phyloP scores from a whole-genome alignment of 2,113 vertebrate genomes.

The Garra rufa region DNA sequence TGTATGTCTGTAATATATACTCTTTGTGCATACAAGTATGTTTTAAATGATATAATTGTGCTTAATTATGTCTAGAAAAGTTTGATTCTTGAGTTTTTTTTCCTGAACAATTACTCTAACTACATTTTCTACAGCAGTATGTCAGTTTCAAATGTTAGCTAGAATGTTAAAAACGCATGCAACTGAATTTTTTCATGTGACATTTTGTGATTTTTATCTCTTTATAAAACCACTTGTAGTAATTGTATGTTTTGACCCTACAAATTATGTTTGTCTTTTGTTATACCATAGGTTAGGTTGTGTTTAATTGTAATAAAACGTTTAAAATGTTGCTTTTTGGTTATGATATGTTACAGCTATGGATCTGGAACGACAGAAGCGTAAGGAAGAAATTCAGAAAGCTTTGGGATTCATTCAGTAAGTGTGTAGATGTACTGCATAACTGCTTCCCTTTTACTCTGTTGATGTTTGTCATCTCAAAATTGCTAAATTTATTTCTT shows the following conservation, averaged over 20 bases:
- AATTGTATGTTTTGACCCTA: neutral
- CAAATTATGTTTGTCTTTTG: neutral
- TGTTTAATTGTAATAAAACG: neutral
- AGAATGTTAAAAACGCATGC: neutral
- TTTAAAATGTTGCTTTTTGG: slow-evolving; percentile 16
- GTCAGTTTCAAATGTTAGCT: neutral
- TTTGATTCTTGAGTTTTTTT: neutral
- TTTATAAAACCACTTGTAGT: neutral
- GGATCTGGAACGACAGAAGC: slow-evolving; percentile 90
- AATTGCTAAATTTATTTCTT: slow-evolving; percentile 5
- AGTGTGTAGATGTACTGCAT: slow-evolving; percentile 61
- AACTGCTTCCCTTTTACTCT: neutral
- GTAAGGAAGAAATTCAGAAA: slow-evolving; percentile 96
- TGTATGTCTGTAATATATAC: neutral
- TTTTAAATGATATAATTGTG: neutral
- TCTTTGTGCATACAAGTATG: neutral
- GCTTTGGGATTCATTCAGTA: slow-evolving; percentile 98
- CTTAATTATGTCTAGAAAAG: neutral
- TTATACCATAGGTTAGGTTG: neutral
- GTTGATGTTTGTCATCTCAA: neutral
- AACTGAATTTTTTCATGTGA: neutral
- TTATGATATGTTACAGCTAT: slow-evolving; percentile 64
- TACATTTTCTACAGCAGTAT: neutral
- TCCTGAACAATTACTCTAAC: neutral
- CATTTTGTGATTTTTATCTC: neutral